Base-by-base conservation (phyloP, 2,888 invertebrate genomes). In the Craniophora ligustri region DNA sequence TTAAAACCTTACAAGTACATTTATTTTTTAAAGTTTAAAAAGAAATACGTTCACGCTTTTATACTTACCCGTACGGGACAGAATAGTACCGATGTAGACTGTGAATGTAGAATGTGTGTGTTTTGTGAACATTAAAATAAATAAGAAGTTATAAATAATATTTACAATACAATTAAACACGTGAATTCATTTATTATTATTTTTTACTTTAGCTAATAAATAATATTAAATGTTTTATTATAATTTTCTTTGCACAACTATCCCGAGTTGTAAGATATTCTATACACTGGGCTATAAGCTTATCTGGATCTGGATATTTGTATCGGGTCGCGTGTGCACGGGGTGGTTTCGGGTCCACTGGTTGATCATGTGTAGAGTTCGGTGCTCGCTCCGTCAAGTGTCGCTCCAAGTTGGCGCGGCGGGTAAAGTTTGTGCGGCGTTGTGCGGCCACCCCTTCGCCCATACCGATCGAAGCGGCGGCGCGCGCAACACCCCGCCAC, bases 391-490 rank as follows among this genome's bases (percentile, higher is more conserved):
- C 78, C 76, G 75, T 79, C 81, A 87, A 88, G 87, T 86, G 83
- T 84, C 79, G 83, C 76, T 79, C 81, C 72, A 88, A 89, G 85
- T 89, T 87, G 86, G 79, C 83, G 79, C 71, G 63, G 53, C 79
- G 81, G 77, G 81, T 68, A 87, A 90, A 88, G 85, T 91, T 89
- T 82, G 84, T 78, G 80, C 79, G 80, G 81, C 81, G 79, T 76
- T 80, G 79, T 75, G 77, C 73, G 67, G 62, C 62, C 72, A 75
- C 71, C 70, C 75, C 69, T 46, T 79, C 82, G 69, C 83, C 86
- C 82, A 72, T 83, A 85, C 85, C 89, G 91, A 92, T 90, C 91
- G 88, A 82, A 82, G 79, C 57, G 74, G 78, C 83, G 79, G 91
- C 91, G 92, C 91, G 91, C 91, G 91, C 90, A 89, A 76, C 84